These are phyloP conservation scores for Vidua macroura DNA, from an alignment of 2,113 vertebrate species.

Conservation along the genomic window DNA sequence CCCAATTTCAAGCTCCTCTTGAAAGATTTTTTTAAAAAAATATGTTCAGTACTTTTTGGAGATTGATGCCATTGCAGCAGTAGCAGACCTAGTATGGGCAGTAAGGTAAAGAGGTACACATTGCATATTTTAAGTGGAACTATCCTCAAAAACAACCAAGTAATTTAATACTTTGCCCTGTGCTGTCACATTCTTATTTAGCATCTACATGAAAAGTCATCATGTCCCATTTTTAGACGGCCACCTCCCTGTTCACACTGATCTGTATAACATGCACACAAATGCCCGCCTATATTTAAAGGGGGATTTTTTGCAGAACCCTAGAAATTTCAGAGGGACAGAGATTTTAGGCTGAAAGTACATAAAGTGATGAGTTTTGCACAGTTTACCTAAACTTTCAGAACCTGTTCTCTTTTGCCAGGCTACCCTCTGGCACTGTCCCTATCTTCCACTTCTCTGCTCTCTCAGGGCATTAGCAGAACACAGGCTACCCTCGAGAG, in stretches of 20 bases:
- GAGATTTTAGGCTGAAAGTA: background rate
- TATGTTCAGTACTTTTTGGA: background rate
- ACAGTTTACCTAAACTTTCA: background rate
- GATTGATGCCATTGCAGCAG: background rate
- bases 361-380: background rate
- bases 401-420: background rate
- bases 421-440: background rate
- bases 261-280: background rate
- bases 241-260: slow-evolving; percentile 13
- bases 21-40: background rate
- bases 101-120: background rate
- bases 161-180: slow-evolving; percentile 10
- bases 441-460: background rate
- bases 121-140: background rate
- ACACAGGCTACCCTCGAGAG: background rate
- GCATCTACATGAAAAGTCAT: background rate
- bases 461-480: background rate
- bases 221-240: slow-evolving; percentile 34
- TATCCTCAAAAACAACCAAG: background rate
- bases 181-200: slow-evolving; percentile 26
- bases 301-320: background rate
- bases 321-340: background rate
- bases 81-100: background rate
- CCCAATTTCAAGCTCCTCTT: background rate
- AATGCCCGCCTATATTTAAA: background rate